These are phyloP conservation scores for Ceratosolen solmsi DNA, from an alignment of 1,140 invertebrate species.

Conservation along the genomic window DNA sequence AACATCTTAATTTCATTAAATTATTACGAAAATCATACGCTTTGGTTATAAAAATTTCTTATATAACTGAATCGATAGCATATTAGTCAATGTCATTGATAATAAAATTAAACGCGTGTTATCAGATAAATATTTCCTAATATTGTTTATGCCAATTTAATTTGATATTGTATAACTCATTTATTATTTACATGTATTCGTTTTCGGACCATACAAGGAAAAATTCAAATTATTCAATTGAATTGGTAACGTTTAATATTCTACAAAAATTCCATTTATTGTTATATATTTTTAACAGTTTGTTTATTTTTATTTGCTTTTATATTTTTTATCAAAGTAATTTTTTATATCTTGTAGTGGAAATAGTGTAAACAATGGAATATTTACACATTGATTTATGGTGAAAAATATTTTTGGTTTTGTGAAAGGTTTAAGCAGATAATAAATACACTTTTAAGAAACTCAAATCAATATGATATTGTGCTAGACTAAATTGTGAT, in stretches of 20 bases:
- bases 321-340: conserved; percentile 14
- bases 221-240: conserved; percentile 9
- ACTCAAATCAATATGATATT: conserved; percentile 1
- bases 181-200: background rate
- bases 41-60: too few relatives aligned
- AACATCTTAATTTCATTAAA: too few relatives aligned
- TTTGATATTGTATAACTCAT: background rate
- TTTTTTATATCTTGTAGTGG: background rate
- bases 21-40: too few relatives aligned
- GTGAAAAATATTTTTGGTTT: conserved; percentile 25
- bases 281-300: background rate
- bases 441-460: background rate
- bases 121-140: conserved; percentile 34
- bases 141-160: conserved; percentile 2
- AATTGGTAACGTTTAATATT: background rate
- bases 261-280: conserved; percentile 5
- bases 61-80: too few relatives aligned
- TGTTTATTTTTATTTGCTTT: background rate
- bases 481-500: background rate
- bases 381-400: conserved; percentile 21
- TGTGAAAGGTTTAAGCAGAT: background rate
- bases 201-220: background rate
- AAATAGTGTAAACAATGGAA: conserved; percentile 1
- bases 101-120: background rate
- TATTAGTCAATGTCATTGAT: too few relatives aligned